Base-by-base conservation (phyloP, 2,113 vertebrate genomes). In the Bambusicola thoracicus region DNA sequence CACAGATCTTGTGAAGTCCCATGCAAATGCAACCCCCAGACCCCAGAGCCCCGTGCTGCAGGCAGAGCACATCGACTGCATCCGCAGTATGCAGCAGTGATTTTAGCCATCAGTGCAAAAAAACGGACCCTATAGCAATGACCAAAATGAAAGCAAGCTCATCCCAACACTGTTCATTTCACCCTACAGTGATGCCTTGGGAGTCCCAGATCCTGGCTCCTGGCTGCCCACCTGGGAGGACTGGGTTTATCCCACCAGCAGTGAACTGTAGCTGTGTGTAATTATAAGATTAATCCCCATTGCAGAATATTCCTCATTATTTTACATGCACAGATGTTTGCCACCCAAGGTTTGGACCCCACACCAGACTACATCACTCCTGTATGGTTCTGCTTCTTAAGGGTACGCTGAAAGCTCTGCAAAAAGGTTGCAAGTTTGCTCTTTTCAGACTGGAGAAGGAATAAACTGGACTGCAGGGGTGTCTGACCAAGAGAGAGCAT, bases 291-390 rank as follows among this genome's bases (percentile, higher is more conserved):
- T 3, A 10, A 74, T 29, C 40, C 59, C 65, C 25, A 1, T 17
- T 32, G 36, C 63, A 40, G 32, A 41, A 44, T 2, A 38, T 36
- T 72, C 84, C 51, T 44, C 46, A 30, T 27, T 2, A 2, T 5
- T 69, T 56, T 11, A 30, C 6, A 55, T 5, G 20, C 58, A 22
- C 0, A 2, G 79, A 40, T 61, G 38, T 44, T 48, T 25, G 27
- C 41, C 59, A 27, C 27, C 49, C 75, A 5, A 38, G 12, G 53
- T 8, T 36, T 21, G 72, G 56, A 89, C 15, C 48, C 20, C 43
- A 13, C 0, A 0, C 32, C 44, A 69, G 48, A 18, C 43, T 7
- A 3, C 0, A 0, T 2, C 55, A 66, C 11, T 80, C 63, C 49
- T 34, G 3, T 10, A 30, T 0, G 4, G 70, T 32, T 80, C 62